phyloP scores from a whole-genome alignment of 1,140 invertebrate species.

The Drosophila aff. region DNA sequence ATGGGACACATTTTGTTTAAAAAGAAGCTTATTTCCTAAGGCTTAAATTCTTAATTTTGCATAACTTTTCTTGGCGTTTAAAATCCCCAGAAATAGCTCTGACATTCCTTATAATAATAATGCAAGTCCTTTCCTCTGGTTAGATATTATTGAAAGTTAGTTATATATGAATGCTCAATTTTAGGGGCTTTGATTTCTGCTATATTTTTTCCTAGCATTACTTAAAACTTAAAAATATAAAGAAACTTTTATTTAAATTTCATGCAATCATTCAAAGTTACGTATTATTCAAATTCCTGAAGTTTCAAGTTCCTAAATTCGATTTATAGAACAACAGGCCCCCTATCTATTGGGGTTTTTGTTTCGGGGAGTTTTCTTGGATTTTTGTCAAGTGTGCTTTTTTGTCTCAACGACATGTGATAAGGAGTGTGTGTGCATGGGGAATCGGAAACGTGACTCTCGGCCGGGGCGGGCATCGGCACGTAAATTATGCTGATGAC shows the following conservation, averaged over 20 bases:
- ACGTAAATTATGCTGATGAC: constrained; percentile 78
- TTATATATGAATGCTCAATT: neutral
- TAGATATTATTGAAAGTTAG: neutral
- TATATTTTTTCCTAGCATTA: neutral
- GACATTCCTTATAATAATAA: too few species aligned
- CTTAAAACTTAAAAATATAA: neutral
- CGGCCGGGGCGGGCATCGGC: constrained; percentile 66
- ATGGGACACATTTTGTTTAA: too few species aligned
- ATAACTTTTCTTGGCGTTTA: too few species aligned
- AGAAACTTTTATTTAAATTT: neutral
- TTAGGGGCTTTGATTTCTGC: too few species aligned
- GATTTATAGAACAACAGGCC: neutral
- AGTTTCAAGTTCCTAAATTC: neutral
- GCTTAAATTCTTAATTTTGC: too few species aligned
- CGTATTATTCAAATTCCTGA: neutral
- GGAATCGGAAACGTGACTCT: constrained; percentile 73
- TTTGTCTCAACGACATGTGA: constrained; percentile 30
- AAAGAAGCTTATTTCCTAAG: too few species aligned
- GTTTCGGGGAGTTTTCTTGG: neutral
- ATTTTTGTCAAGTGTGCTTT: constrained; percentile 12
- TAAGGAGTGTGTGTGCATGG: constrained; percentile 43
- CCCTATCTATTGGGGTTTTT: too few species aligned
- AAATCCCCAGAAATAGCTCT: too few species aligned
- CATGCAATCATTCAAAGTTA: rapidly evolving
- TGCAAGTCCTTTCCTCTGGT: neutral